phyloP scores from a whole-genome alignment of 2,888 invertebrate genomes.

The Pachycephus smyrnensis region DNA sequence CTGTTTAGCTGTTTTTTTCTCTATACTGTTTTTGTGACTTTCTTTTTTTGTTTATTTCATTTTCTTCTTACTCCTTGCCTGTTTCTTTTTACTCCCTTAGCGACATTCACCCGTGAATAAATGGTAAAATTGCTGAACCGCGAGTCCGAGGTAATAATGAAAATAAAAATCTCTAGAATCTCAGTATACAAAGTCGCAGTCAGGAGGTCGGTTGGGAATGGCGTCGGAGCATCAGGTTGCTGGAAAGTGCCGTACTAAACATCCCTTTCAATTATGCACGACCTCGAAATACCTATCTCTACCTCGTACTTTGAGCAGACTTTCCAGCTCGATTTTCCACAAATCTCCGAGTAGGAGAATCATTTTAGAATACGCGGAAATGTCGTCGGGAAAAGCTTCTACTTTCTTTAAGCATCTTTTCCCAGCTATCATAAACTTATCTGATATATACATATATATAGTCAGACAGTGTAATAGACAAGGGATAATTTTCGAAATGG shows the following conservation, averaged over 20 bases:
- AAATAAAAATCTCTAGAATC: background rate
- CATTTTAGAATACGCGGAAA: background rate
- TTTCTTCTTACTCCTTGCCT: background rate
- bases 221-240: background rate
- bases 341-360: background rate
- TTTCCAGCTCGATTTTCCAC: background rate
- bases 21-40: background rate
- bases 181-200: background rate
- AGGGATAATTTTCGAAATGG: no score
- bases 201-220: background rate
- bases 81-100: background rate
- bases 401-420: background rate
- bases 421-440: background rate
- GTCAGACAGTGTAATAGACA: no score
- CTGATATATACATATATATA: no score
- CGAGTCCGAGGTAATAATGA: background rate
- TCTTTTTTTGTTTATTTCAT: background rate
- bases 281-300: conserved; percentile 22
- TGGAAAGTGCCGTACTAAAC: conserved; percentile 16
- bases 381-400: background rate
- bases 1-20: background rate
- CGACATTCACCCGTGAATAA: background rate
- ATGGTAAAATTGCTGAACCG: background rate
- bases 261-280: conserved; percentile 32
- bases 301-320: background rate